Evolutionary conservation across 2,113 vertebrate species (phyloP), one percentile per base, ranked within the genome.

Genomic region (Rhinolophus ferrumequinum): DNA sequence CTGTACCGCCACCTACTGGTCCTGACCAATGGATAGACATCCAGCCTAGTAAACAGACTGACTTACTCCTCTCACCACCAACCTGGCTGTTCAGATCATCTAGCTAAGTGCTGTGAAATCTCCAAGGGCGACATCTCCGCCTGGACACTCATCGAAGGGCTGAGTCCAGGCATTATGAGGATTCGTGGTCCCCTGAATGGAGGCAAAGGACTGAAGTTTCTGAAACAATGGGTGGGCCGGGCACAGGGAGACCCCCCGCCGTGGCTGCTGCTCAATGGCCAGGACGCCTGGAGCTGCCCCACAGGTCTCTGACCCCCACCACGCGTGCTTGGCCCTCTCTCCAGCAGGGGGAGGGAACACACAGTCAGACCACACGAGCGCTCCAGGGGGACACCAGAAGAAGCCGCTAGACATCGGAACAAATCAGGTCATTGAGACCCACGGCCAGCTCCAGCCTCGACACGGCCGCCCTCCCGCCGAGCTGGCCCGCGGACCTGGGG

Each of bases 351-450:
- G 47, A 50, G 15, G 6, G 10, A 16, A 13, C 30, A 4, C 11
- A 9, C 19, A 9, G 58, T 77, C 44, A 60, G 41, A 4, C 60
- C 16, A 11, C n/a, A 0, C 24, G 16, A 9, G 30, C 9, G 6
- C 6, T 8, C 72, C 18, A 16, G 16, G 11, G 1, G 52, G 69
- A 67, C n/a, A 5, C 18, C 2, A n/a, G 76, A 54, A 24, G 60
- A 24, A n/a, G 15, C 69, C 12, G 7, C 97, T 98, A 99, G 67
- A 99, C 98, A 13, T 99, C 99, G 26, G 99, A 99, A 97, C 98
- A 99, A 19, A 99, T 96, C 50, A 99, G 97, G 56, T 99, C 99
- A 8, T 98, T 98, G 3, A 99, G 96, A 52, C 98, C 98, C 0
- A 97, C 41, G 44, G 96, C 98, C 41, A 99, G 76, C 75, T 99